Evolutionary conservation across 2,113 vertebrate genomes (phyloP).

Genomic region (Aythya baeri): DNA sequence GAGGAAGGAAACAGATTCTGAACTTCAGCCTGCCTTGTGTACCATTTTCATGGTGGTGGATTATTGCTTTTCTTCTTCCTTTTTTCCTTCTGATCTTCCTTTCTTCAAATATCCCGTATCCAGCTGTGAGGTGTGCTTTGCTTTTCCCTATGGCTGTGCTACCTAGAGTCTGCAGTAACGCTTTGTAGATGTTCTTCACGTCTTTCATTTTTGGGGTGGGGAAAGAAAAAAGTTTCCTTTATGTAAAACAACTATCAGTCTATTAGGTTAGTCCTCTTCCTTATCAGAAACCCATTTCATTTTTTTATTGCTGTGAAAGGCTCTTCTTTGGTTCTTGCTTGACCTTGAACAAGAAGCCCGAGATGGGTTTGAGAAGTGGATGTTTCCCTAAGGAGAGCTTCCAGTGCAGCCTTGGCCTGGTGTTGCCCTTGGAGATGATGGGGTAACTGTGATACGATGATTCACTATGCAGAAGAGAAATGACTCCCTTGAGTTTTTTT

Average conservation of each 20-base stretch:
- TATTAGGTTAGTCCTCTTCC: neutral
- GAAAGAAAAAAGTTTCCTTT: neutral
- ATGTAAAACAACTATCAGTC: neutral
- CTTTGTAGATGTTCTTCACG: neutral
- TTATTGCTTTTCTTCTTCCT: neutral
- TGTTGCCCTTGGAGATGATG: constrained; percentile 33
- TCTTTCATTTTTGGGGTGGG: neutral
- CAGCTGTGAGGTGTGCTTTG: constrained; percentile 3
- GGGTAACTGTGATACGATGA: constrained; percentile 33
- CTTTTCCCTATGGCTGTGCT: neutral
- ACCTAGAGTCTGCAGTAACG: neutral
- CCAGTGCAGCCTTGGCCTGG: neutral
- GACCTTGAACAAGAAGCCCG: neutral
- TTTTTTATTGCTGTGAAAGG: neutral
- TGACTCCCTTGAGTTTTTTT: constrained; percentile 35
- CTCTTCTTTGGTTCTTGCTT: neutral
- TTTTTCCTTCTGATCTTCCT: neutral
- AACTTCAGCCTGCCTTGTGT: neutral
- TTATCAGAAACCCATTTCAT: neutral
- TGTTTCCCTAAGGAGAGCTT: constrained; percentile 16
- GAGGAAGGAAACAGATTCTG: neutral
- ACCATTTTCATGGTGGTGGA: neutral
- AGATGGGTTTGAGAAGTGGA: neutral
- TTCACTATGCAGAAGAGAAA: constrained; percentile 42
- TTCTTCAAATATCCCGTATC: neutral